Conservation (phyloP, 2,797 vertebrate genomes). For the Parauchenoglanis ngamensis region DNA sequence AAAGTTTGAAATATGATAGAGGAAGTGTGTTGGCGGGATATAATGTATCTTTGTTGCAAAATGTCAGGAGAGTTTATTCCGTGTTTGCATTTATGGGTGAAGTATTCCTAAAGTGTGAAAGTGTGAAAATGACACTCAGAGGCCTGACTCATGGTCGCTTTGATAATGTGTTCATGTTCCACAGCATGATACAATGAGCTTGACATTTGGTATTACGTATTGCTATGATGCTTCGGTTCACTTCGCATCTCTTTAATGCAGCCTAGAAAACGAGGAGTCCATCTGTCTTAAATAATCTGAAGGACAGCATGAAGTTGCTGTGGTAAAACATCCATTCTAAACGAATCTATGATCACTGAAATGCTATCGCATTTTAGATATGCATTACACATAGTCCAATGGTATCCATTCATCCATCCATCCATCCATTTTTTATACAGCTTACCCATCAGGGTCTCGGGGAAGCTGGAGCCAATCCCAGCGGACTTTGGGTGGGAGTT, state of each 20-base stretch:
- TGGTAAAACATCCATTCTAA: not conserved
- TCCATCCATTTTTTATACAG: no score
- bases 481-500: no score
- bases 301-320: not conserved
- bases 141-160: constrained; percentile 23
- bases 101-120: constrained; percentile 29
- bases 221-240: not conserved
- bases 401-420: no score
- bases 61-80: constrained; percentile 16
- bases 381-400: not conserved
- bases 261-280: not conserved
- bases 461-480: no score
- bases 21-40: constrained; percentile 13
- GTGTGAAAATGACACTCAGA: constrained; percentile 18
- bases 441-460: no score
- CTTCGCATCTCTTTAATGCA: not conserved
- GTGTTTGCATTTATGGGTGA: not conserved
- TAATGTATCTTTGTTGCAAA: not conserved
- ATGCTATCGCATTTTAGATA: not conserved
- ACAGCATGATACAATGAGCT: constrained; percentile 16
- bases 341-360: not conserved
- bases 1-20: not conserved
- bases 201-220: constrained; percentile 6
- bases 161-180: constrained; percentile 15
- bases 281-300: not conserved